A percentile compares a stretch with the other conserved stretches of the same genome.
phyloP scores from a whole-genome alignment of 2,888 invertebrate genomes.

The Dilophus febrilis region DNA sequence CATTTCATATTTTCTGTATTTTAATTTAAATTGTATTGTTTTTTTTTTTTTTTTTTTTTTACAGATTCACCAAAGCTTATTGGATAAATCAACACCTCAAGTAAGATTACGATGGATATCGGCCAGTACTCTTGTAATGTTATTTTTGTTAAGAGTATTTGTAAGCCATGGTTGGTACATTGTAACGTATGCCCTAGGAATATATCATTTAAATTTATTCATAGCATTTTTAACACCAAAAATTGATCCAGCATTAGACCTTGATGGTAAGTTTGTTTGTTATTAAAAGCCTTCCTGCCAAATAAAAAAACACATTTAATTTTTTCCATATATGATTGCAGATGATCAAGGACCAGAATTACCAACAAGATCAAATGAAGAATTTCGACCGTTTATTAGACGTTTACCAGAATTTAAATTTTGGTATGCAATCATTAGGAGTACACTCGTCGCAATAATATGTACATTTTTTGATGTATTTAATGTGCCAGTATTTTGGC shows the following conservation, averaged over 20 bases:
- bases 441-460: conserved; percentile 71
- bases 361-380: conserved; percentile 89
- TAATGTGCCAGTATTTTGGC: conserved; percentile 99
- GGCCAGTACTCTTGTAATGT: conserved; percentile 46
- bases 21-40: neutral
- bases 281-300: conserved; percentile 3
- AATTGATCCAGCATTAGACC: conserved; percentile 94
- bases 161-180: conserved; percentile 98
- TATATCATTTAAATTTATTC: conserved; percentile 97
- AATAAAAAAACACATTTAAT: neutral
- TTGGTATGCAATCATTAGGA: conserved; percentile 94
- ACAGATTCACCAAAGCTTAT: conserved; percentile 53
- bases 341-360: conserved; percentile 62
- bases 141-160: conserved; percentile 68
- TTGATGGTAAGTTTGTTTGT: conserved; percentile 49
- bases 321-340: conserved; percentile 3
- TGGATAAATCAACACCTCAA: conserved; percentile 79
- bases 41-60: conserved; percentile 3
- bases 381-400: conserved; percentile 94
- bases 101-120: conserved; percentile 63
- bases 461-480: conserved; percentile 96
- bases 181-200: conserved; percentile 95
- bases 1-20: conserved; percentile 3
- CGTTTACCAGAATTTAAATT: conserved; percentile 99
- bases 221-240: conserved; percentile 99